Conservation (phyloP, 2,888 invertebrate genomes). For the Lamproptera curius region DNA sequence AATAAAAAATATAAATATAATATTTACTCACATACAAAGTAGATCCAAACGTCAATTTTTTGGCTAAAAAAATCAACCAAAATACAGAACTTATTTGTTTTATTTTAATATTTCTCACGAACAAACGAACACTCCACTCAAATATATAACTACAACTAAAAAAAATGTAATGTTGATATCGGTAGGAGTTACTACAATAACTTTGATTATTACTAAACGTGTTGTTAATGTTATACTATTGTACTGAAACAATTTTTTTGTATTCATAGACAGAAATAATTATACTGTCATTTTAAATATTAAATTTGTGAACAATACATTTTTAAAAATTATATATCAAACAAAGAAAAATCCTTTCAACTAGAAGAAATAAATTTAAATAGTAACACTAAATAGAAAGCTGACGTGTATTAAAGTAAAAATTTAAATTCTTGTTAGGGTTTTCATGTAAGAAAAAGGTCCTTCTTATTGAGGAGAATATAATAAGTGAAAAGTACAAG, state of each 20-base stretch:
- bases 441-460: too few relatives aligned
- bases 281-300: too few relatives aligned
- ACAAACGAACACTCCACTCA: constrained; percentile 11
- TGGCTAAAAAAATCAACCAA: too few relatives aligned
- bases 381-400: constrained; percentile 6
- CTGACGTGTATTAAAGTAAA: constrained; percentile 17
- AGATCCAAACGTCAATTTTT: constrained; percentile 26
- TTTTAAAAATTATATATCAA: too few relatives aligned
- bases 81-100: background rate
- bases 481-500: too few relatives aligned
- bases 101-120: constrained; percentile 2
- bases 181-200: background rate
- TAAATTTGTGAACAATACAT: too few relatives aligned
- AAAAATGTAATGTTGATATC: background rate
- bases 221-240: too few relatives aligned
- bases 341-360: background rate
- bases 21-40: constrained; percentile 54
- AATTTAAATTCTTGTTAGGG: too few relatives aligned
- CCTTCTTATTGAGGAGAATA: too few relatives aligned
- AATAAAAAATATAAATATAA: constrained; percentile 35
- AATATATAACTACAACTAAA: constrained; percentile 15
- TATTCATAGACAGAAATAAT: too few relatives aligned
- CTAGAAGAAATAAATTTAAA: background rate
- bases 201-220: background rate
- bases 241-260: too few relatives aligned